Base-by-base conservation (phyloP, 23 tunicate genomes). In the Clavelina lepadiformis region DNA sequence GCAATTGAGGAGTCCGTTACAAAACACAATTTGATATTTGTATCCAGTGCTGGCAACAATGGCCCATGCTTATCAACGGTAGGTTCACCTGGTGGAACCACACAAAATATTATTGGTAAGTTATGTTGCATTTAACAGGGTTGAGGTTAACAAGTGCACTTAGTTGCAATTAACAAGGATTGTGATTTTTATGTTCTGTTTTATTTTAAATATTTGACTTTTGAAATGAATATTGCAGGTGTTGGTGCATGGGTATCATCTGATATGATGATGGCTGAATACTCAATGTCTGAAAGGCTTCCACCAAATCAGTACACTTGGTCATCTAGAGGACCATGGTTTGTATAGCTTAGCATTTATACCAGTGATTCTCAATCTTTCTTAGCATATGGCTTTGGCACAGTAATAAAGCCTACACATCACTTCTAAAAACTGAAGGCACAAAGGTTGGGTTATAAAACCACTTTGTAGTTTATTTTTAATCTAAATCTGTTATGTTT, bases 291-390 rank as follows among this genome's bases (percentile, higher is more conserved):
- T 5, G 85, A 82, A 41, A 74, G 80, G 62, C 66, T 86, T 3
- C 99, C 95, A 4, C 33, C 87, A 5, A 86, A 86, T 52, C 88
- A 86, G 37, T 94, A 94, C 69, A 94, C 99, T 18, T 94, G 99
- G 99, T 85, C 95, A 3, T 94, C 99, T 0, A 60, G 99, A 23
- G 99, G 99, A 6, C 99, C 99, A 74, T 81, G 96, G 96, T 81
- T 59, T 18, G 85, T 68, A 8, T 38, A 85, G 85, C 38, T 61
- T n/a, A n/a, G n/a, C n/a, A n/a, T n/a, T n/a, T n/a, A n/a, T n/a
- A n/a, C n/a, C n/a, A n/a, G n/a, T n/a, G n/a, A n/a, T n/a, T n/a
- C n/a, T n/a, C n/a, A n/a, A n/a, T n/a, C n/a, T n/a, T n/a, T n/a
- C n/a, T n/a, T n/a, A n/a, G n/a, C n/a, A n/a, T n/a, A n/a, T n/a